Evolutionary conservation across 2,797 vertebrate genomes (phyloP), one percentile per base, ranked within the genome.

Genomic region (Nasua narica): DNA sequence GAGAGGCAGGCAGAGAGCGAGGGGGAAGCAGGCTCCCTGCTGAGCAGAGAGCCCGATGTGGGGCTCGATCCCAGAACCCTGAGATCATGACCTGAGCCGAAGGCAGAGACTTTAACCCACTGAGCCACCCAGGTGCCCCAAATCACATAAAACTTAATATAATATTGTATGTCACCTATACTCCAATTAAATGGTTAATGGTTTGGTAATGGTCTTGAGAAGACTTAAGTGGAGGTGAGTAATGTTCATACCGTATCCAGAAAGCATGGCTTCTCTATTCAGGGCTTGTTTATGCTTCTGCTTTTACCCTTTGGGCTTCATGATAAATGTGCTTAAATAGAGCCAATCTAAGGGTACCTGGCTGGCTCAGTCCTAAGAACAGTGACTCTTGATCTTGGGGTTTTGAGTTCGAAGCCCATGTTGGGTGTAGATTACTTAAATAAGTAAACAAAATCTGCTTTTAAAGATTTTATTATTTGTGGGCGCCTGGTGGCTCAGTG

Each of bases 261-360:
- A 69, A 97, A 97, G 77, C 21, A 25, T 92, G 40, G 6, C 78
- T 97, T 96, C 74, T 95, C 21, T 92, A 87, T 95, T 95, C n/a
- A 92, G 58, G 50, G 16, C 40, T 74, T 95, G 54, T 95, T 97
- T 92, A 79, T 97, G 40, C 60, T 96, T 94, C 86, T 95, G 37
- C 65, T 96, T 92, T 96, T 94, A 52, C 50, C 54, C 78, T 97
- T 96, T 81, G 65, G 76, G 18, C 67, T 54, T 88, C 27, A 18
- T 97, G 46, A 40, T 94, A 58, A 87, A 93, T 97, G 54, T 95
- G 32, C 96, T 96, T 96, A 95, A 92, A 43, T 91, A 92, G 60
- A 96, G 50, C 43, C 35, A 72, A 27, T 87, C 18, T n/a, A 3
- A 27, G 70, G 70, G 70, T 15, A 29, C 70, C 25, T 74, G 40